These are phyloP conservation scores for Noctua fimbriata DNA, from an alignment of 2,888 invertebrate species.

Conservation along the genomic window DNA sequence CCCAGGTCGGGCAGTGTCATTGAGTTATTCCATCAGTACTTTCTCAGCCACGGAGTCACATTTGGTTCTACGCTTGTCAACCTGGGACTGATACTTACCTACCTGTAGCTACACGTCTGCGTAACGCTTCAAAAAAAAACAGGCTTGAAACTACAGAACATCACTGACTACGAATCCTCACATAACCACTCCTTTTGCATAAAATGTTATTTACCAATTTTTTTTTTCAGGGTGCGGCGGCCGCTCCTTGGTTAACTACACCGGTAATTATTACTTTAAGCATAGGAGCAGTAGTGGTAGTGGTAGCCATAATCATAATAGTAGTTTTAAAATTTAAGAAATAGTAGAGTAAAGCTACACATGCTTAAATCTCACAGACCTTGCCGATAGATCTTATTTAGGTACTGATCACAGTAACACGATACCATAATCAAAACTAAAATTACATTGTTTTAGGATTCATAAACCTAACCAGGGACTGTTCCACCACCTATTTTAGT, in stretches of 20 bases:
- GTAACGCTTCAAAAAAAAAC: background rate
- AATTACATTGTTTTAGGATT: background rate
- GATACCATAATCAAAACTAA: background rate
- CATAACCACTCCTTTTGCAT: background rate
- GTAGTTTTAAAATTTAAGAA: background rate
- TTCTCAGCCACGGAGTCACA: too few relatives aligned
- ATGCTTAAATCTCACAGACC: background rate
- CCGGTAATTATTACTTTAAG: conserved; percentile 12
- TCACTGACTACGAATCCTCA: background rate
- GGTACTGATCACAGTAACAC: background rate
- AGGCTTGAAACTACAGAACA: background rate
- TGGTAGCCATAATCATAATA: conserved; percentile 6
- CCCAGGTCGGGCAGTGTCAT: too few relatives aligned
- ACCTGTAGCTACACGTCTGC: background rate
- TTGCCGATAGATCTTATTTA: background rate
- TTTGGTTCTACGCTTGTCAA: too few relatives aligned
- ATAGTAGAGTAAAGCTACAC: background rate
- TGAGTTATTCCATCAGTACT: too few relatives aligned
- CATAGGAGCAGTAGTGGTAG: background rate
- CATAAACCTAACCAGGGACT: background rate
- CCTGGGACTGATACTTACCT: too few relatives aligned
- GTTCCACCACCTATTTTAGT: background rate
- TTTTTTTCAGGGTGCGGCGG: conserved; percentile 1
- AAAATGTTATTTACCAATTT: background rate
- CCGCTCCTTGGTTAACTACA: background rate